A percentile compares a stretch with the other conserved stretches of the same genome.
Evolutionary conservation across 2,113 vertebrate genomes (phyloP).

Genomic region (Vulpes vulpes): DNA sequence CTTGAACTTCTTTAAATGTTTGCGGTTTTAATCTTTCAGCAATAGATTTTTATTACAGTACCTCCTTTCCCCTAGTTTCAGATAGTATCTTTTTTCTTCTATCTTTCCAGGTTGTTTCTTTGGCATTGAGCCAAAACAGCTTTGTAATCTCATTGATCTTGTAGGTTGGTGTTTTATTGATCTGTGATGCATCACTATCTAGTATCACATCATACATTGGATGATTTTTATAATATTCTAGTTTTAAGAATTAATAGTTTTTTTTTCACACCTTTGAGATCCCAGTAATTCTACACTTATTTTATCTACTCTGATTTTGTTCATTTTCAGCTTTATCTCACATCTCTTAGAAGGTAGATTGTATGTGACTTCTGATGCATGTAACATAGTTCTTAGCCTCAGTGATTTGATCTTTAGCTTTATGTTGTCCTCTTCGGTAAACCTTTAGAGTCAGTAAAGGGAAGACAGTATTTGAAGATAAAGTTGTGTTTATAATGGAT

Average conservation of each 20-base stretch:
- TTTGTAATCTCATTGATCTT: not conserved
- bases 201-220: not conserved
- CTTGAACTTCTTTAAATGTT: not conserved
- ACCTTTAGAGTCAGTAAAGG: not conserved
- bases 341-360: not conserved
- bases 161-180: not conserved
- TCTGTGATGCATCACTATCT: not conserved
- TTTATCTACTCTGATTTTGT: conserved; percentile 41
- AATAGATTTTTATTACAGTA: conserved; percentile 8
- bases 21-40: not conserved
- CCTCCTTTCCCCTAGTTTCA: not conserved
- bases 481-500: conserved; percentile 23
- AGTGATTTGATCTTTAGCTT: not conserved
- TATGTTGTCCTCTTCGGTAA: not conserved
- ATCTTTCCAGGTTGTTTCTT: not conserved
- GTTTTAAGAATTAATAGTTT: not conserved
- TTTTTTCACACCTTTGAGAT: conserved; percentile 16
- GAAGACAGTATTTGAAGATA: not conserved
- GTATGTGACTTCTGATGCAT: not conserved
- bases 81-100: not conserved
- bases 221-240: not conserved
- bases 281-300: not conserved
- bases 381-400: not conserved
- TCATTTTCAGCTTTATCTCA: not conserved
- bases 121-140: not conserved